Percentiles rank a stretch among this genome's conserved stretches.
Conservation (phyloP, 2,888 invertebrate genomes). For the Pheosia tremula region DNA sequence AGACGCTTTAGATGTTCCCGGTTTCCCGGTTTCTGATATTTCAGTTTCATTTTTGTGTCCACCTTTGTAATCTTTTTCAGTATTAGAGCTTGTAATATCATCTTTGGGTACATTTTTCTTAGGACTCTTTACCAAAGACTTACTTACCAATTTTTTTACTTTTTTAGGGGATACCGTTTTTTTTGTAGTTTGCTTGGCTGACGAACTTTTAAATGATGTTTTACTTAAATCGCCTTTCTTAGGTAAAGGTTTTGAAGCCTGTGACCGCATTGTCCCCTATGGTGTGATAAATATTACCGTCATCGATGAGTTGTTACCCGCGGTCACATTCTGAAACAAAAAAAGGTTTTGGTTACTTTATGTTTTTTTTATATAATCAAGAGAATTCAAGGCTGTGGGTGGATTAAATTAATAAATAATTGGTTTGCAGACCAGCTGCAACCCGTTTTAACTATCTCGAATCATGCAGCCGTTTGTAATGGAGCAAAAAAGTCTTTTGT, state of each 20-base stretch:
- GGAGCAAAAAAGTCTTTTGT: conserved; percentile 54
- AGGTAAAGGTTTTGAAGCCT: conserved; percentile 73
- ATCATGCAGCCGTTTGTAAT: conserved; percentile 48
- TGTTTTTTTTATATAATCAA: not conserved
- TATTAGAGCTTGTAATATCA: conserved; percentile 50
- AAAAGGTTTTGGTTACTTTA: conserved; percentile 18
- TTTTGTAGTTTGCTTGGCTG: conserved; percentile 61
- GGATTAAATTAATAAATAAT: conserved; percentile 21
- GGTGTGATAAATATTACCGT: conserved; percentile 63
- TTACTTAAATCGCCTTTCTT: conserved; percentile 75
- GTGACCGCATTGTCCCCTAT: conserved; percentile 79
- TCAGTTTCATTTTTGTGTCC: conserved; percentile 52
- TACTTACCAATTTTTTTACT: conserved; percentile 61
- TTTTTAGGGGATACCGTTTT: conserved; percentile 65
- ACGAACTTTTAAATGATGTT: conserved; percentile 63
- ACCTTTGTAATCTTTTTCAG: conserved; percentile 48
- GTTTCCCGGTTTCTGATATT: conserved; percentile 52
- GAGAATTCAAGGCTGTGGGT: conserved; percentile 10
- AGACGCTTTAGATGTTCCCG: conserved; percentile 54
- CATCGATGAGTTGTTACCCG: conserved; percentile 65
- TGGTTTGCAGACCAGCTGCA: conserved; percentile 37
- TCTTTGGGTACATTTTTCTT: conserved; percentile 63
- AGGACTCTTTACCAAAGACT: conserved; percentile 57
- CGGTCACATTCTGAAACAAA: conserved; percentile 79
- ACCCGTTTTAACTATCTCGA: conserved; percentile 44